A percentile compares a stretch with the other conserved stretches of the same genome.
Conservation (phyloP, 1,140 invertebrate species). For the Mamestra configurata region DNA sequence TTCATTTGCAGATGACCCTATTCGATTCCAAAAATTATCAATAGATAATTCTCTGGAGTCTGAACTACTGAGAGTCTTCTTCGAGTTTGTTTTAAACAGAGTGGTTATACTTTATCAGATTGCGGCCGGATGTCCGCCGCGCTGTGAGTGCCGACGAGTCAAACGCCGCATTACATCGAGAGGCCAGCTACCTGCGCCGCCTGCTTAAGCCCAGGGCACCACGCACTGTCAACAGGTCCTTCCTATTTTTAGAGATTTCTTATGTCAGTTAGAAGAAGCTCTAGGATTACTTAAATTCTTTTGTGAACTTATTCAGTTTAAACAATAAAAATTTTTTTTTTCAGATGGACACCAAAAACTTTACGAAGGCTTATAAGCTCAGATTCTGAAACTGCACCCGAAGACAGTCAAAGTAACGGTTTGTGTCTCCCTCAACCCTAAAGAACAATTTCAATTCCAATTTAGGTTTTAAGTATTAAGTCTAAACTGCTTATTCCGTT, state of each 20-base stretch:
- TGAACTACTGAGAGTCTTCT: too few species aligned
- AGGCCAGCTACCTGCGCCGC: constrained; percentile 67
- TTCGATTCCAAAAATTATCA: neutral
- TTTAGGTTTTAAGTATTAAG: too few species aligned
- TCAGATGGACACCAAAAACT: constrained; percentile 77
- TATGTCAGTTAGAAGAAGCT: too few species aligned
- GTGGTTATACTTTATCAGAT: constrained; percentile 56
- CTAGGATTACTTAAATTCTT: too few species aligned
- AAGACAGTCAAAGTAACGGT: constrained; percentile 69
- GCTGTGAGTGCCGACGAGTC: constrained; percentile 76
- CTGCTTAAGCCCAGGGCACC: constrained; percentile 62
- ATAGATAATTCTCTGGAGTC: too few species aligned
- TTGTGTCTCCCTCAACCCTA: neutral
- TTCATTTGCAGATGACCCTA: neutral
- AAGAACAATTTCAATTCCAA: too few species aligned
- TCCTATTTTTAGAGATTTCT: too few species aligned
- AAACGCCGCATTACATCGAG: constrained; percentile 63
- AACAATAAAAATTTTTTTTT: constrained; percentile 43
- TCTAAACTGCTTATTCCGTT: neutral
- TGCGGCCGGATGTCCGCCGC: constrained; percentile 75
- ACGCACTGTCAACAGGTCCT: constrained; percentile 64
- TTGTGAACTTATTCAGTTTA: constrained; percentile 42
- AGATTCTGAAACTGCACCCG: constrained; percentile 65
- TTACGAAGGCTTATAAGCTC: constrained; percentile 73
- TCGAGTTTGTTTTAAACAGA: too few species aligned